phyloP scores from a whole-genome alignment of 2,888 invertebrate genomes.

The Zelleria hepariella region DNA sequence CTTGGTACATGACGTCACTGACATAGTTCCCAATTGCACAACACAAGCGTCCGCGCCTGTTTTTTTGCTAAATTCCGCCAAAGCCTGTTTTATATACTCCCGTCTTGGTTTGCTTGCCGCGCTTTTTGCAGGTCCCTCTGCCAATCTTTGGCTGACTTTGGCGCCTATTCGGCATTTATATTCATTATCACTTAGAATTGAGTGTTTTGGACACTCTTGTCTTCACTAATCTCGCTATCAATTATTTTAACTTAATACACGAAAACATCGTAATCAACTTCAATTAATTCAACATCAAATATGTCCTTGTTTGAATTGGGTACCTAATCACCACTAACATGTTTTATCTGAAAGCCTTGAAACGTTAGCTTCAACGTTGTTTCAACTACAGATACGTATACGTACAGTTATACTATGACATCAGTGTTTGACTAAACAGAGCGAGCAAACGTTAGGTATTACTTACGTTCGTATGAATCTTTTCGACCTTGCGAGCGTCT shows the following conservation, averaged over 20 bases:
- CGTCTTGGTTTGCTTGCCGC: not conserved
- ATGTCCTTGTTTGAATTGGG: not conserved
- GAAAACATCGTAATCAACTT: not conserved
- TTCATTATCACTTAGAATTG: not conserved
- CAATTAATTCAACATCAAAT: not conserved
- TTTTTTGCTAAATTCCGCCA: conserved; percentile 23
- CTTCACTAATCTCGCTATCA: not conserved
- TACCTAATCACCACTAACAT: no score
- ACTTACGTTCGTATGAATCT: conserved; percentile 4
- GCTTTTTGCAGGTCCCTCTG: not conserved
- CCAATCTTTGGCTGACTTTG: not conserved
- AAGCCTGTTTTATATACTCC: conserved; percentile 1
- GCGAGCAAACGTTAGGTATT: not conserved
- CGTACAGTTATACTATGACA: not conserved
- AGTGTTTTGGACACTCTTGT: not conserved
- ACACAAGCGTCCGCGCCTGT: conserved; percentile 27
- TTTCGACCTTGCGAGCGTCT: conserved; percentile 26
- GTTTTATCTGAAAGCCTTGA: not conserved
- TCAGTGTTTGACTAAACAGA: not conserved
- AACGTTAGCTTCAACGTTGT: not conserved
- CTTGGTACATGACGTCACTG: conserved; percentile 64
- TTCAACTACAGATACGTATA: not conserved
- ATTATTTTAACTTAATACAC: not conserved
- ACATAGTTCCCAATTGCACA: conserved; percentile 62
- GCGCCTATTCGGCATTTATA: not conserved